Evolutionary conservation across 2,888 invertebrate species (phyloP), one percentile per base, ranked within the genome.

Genomic region (Leucozona laternaria): DNA sequence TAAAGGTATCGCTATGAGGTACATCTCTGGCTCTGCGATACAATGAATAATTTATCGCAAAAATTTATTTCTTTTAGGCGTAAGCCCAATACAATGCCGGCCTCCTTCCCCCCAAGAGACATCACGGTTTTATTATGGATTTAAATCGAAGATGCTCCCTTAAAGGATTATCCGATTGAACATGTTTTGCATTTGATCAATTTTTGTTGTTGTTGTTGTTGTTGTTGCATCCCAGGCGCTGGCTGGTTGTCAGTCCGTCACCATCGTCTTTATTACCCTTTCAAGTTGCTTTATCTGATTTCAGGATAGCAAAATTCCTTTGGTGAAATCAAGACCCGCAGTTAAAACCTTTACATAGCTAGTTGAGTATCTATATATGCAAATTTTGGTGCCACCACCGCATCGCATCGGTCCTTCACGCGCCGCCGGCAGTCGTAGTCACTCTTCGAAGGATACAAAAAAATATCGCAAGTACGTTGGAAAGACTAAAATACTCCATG

Each of bases 41-140:
- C 80, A 70, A 85, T 80, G 81, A 85, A 85, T 85, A 80, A 80
- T 81, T 80, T 85, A 85, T 81, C 55, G 53, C 55, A 73, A 77
- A 80, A 71, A 72, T 81, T 73, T 80, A 85, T 85, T 81, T 85
- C 75, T 85, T 85, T 77, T 73, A 68, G 85, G 70, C 68, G 22
- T 43, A 80, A 75, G 50, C 62, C 43, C 13, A 17, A 66, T 57
- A 62, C 70, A 37, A 43, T 22, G 1, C 4, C 4, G 0, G 1
- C 13, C 20, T 3, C 10, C 45, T 10, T 17, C 15, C 43, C 70
- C 75, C 57, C 28, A 43, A 79, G 58, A 75, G 71, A 60, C 31
- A 31, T n/a, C 10, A 15, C 13, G 40, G 43, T 34, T 22, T 28
- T 22, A 15, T 31, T 68, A 31, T 58, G 37, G 58, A 40, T 57